Conservation (phyloP, 2,888 invertebrate genomes). For the Acanthococcus lagerstroemiae region DNA sequence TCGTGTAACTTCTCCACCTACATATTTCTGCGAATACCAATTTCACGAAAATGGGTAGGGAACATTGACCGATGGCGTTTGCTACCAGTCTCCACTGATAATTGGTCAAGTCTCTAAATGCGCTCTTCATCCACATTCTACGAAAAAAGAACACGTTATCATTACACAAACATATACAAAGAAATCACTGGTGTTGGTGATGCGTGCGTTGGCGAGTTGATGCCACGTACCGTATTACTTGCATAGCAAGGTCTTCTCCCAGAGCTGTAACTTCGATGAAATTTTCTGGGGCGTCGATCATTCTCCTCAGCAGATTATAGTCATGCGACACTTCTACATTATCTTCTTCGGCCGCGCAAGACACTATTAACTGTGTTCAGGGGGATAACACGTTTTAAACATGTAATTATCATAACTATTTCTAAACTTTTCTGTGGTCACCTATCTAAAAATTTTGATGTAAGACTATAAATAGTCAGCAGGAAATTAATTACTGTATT, state of each 20-base stretch:
- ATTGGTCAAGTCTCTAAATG: conserved; percentile 76
- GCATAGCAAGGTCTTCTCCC: conserved; percentile 87
- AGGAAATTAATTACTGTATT: neutral
- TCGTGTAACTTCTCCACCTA: conserved; percentile 92
- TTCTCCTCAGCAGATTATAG: conserved; percentile 70
- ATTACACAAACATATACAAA: neutral
- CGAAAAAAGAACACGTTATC: conserved; percentile 11
- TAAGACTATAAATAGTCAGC: neutral
- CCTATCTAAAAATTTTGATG: neutral
- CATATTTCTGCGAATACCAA: conserved; percentile 95
- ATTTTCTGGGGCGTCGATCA: conserved; percentile 80
- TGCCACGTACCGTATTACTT: conserved; percentile 74
- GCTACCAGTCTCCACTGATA: conserved; percentile 91
- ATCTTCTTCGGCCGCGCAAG: conserved; percentile 76
- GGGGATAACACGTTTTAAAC: conserved; percentile 84
- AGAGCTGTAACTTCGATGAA: conserved; percentile 82
- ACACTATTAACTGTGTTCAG: conserved; percentile 77
- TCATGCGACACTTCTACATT: conserved; percentile 80
- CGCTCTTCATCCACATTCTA: conserved; percentile 86
- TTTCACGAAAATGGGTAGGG: conserved; percentile 92
- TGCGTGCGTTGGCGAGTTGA: no score
- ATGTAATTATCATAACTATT: conserved; percentile 39
- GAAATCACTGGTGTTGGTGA: neutral
- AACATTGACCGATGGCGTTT: conserved; percentile 85
- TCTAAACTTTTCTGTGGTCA: neutral